These are phyloP conservation scores for Furcula furcula DNA, from an alignment of 2,888 invertebrate genomes.

Conservation along the genomic window DNA sequence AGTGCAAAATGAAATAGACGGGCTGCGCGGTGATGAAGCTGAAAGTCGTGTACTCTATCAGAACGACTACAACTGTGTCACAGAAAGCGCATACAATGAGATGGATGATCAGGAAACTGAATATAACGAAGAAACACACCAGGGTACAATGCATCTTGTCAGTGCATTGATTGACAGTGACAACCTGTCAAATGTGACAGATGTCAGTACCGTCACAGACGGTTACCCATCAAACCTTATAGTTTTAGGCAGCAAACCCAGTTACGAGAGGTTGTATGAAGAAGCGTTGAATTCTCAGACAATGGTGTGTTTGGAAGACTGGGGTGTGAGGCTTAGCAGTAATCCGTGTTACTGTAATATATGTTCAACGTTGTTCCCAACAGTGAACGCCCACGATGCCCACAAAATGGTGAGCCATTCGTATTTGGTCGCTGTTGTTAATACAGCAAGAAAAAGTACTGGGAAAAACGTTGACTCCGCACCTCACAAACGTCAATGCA, in stretches of 20 bases:
- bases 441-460: slow-evolving; percentile 23
- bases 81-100: neutral
- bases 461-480: too few species aligned
- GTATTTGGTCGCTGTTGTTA: slow-evolving; percentile 33
- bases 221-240: slow-evolving; percentile 28
- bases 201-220: too few species aligned
- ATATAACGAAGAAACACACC: neutral
- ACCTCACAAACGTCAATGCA: too few species aligned
- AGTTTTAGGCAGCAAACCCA: slow-evolving; percentile 36
- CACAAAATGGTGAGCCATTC: slow-evolving; percentile 53
- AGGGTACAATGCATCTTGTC: too few species aligned
- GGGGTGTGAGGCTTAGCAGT: slow-evolving; percentile 25
- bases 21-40: neutral
- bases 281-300: slow-evolving; percentile 19
- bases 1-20: neutral
- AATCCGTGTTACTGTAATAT: slow-evolving; percentile 39
- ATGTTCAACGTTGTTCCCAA: slow-evolving; percentile 48
- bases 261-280: slow-evolving; percentile 11
- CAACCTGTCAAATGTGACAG: too few species aligned
- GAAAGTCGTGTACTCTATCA: slow-evolving; percentile 5
- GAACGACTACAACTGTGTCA: slow-evolving; percentile 6
- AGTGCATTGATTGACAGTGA: too few species aligned
- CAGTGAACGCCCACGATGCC: slow-evolving; percentile 43
- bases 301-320: slow-evolving; percentile 39
- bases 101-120: neutral